Percentiles rank a stretch among this genome's conserved stretches.
Conservation (phyloP, 1,140 invertebrate genomes). For the Wiebesia pumilae region DNA sequence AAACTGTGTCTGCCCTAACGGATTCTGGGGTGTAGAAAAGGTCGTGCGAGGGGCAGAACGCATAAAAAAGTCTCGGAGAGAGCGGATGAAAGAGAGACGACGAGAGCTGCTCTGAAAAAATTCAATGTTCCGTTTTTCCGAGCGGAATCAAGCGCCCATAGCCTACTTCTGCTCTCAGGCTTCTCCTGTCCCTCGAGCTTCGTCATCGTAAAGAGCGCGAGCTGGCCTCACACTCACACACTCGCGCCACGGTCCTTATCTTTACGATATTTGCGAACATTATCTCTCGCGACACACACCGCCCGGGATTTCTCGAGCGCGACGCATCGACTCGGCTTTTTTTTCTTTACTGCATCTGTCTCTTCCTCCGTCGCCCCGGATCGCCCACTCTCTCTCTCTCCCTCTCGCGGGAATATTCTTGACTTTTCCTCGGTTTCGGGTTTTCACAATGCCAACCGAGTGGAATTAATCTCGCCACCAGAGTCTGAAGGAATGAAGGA, state of each 20-base stretch:
- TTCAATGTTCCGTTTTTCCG: constrained; percentile 63
- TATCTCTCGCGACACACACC: constrained; percentile 64
- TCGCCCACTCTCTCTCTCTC: neutral
- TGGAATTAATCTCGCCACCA: constrained; percentile 42
- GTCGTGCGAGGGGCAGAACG: constrained; percentile 51
- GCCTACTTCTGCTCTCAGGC: constrained; percentile 40
- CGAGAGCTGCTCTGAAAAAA: constrained; percentile 51
- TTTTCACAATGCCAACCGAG: constrained; percentile 11
- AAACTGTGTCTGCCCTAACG: constrained; percentile 67
- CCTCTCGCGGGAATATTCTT: neutral
- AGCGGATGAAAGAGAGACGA: constrained; percentile 12
- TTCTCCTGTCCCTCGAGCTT: constrained; percentile 50
- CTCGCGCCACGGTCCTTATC: constrained; percentile 63
- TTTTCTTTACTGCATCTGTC: constrained; percentile 16
- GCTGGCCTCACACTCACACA: constrained; percentile 43
- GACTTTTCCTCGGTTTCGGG: neutral
- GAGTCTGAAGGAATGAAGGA: neutral
- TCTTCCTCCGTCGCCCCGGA: neutral
- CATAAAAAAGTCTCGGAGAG: constrained; percentile 56
- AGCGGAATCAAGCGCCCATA: constrained; percentile 37
- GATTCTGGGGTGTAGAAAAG: constrained; percentile 63
- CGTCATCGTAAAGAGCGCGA: constrained; percentile 43
- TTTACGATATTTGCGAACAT: constrained; percentile 74
- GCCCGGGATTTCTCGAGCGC: constrained; percentile 61
- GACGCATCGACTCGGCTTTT: neutral